phyloP scores from a whole-genome alignment of 1,140 invertebrate genomes.

The Pseudobourletiella spinata region DNA sequence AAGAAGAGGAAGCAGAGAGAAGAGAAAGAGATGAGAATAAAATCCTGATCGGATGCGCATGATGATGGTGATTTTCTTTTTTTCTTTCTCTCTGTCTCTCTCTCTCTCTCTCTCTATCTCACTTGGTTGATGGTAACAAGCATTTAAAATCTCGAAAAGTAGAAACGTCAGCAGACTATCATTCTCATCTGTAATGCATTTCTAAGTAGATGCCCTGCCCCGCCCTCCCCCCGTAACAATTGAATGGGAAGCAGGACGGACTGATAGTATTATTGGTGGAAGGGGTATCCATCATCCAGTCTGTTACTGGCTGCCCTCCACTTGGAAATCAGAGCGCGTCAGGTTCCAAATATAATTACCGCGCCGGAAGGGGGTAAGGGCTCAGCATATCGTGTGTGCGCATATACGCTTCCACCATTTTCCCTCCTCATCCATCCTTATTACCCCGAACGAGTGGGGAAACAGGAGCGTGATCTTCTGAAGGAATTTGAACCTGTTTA shows the following conservation, averaged over 20 bases:
- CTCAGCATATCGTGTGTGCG: too few relatives aligned
- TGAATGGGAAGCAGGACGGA: too few relatives aligned
- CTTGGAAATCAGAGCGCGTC: background rate
- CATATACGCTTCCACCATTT: too few relatives aligned
- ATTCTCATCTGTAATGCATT: background rate
- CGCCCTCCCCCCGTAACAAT: background rate
- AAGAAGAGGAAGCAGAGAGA: background rate
- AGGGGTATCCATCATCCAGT: too few relatives aligned
- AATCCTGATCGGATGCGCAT: background rate
- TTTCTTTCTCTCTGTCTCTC: too few relatives aligned
- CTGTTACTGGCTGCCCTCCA: background rate
- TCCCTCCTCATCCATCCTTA: too few relatives aligned
- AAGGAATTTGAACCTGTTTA: too few relatives aligned
- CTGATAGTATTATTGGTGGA: too few relatives aligned
- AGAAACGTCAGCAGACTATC: background rate
- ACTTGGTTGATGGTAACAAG: background rate
- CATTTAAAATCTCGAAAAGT: slow-evolving; percentile 1
- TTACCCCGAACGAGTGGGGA: too few relatives aligned
- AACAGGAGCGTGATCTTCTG: too few relatives aligned
- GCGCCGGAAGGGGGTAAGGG: too few relatives aligned
- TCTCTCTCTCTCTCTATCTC: background rate
- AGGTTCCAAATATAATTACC: background rate
- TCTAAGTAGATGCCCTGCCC: background rate
- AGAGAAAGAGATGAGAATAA: background rate
- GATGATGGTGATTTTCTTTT: slow-evolving; percentile 8